phyloP scores from a whole-genome alignment of 2,113 vertebrate species.

The Trogon surrucura region DNA sequence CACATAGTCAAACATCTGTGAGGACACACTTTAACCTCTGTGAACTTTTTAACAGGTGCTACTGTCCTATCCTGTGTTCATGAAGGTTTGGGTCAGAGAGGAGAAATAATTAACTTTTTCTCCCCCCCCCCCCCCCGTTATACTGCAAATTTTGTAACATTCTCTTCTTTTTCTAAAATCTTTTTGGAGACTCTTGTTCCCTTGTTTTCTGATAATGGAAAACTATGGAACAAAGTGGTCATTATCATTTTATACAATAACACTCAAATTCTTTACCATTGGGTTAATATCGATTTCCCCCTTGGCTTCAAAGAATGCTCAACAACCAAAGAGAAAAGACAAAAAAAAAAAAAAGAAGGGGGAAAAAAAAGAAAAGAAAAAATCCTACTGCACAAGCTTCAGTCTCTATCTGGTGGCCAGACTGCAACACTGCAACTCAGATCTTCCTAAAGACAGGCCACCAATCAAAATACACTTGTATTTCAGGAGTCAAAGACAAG shows the following conservation, averaged over 20 bases:
- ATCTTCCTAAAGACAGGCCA: background rate
- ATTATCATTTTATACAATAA: too few relatives aligned
- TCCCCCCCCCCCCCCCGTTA: background rate
- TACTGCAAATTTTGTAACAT: background rate
- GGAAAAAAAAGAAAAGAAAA: background rate
- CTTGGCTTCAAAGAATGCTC: background rate
- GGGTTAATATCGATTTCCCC: background rate
- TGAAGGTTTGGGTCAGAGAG: background rate
- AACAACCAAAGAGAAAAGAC: background rate
- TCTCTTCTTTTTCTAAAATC: background rate
- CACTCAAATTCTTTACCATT: too few relatives aligned
- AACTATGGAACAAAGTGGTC: too few relatives aligned
- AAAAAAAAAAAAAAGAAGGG: background rate
- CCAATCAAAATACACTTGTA: background rate
- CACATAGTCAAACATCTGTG: background rate
- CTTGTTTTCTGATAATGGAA: too few relatives aligned
- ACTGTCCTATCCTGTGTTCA: background rate
- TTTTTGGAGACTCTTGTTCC: background rate
- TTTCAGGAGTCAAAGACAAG: background rate
- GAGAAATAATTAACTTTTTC: background rate
- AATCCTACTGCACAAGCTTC: background rate
- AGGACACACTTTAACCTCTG: background rate
- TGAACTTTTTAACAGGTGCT: background rate
- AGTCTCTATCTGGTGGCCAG: slow-evolving; percentile 70
- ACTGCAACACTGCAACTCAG: slow-evolving; percentile 29